Evolutionary conservation across 2,797 vertebrate species (phyloP), one percentile per base, ranked within the genome.

Genomic region (Rhinatrema bivittatum): DNA sequence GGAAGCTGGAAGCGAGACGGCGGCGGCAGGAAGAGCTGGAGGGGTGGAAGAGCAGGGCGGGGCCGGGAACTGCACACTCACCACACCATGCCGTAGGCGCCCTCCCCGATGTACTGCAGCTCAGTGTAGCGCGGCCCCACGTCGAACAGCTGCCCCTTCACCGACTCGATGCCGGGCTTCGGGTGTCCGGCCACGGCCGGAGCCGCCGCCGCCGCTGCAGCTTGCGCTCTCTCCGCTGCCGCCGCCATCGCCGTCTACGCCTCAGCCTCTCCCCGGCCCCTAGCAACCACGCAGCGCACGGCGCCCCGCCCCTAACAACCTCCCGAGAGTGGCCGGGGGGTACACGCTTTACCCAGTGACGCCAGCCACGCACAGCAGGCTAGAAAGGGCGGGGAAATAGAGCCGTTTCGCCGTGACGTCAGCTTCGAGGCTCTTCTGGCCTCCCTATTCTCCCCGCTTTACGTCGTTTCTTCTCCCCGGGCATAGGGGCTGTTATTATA

Each of bases 31-130:
- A 60, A 34, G 19, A 8, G 16, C 25, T 16, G 29, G 8, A 42
- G 14, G 10, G 1, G n/a, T n/a, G n/a, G n/a, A n/a, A n/a, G n/a
- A n/a, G n/a, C n/a, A n/a, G n/a, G 10, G 26, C 9, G 22, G 36
- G 12, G 32, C 29, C 40, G 10, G 28, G 37, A 42, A 34, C n/a
- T n/a, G n/a, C 46, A 35, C 48, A 36, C 88, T 87, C 76, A 93
- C 90, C 89, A 90, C 41, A 92, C 89, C 89, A 91, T 91, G 34
- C 89, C 89, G 46, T 91, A 93, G 18, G 90, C 90, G 32, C 89
- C 90, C 47, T 93, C 90, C 32, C 90, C 89, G 56, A 93, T 91
- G 56, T 93, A 93, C 17, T 78, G 74, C 39, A 93, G 77, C 56
- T 90, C 87, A n/a, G 87, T 87, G 66, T 93, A 91, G 22, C 89